Evolutionary conservation across 2,113 vertebrate genomes (phyloP).

Genomic region (Perca fluviatilis): DNA sequence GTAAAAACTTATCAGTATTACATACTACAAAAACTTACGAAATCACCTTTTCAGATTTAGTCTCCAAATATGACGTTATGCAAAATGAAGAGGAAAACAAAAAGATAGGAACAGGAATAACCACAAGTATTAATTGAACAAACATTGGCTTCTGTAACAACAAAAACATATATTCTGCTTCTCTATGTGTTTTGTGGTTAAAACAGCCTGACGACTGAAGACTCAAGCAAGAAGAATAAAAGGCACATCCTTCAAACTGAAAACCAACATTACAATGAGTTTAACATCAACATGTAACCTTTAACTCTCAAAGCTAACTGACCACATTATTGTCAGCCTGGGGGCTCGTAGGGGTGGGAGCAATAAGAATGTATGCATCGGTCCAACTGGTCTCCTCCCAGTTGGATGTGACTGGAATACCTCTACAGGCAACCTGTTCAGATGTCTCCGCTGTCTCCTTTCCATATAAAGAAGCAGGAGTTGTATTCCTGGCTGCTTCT

Average conservation of each 20-base stretch:
- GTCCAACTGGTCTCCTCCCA: neutral
- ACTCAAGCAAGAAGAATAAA: neutral
- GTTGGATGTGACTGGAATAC: neutral
- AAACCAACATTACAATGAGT: neutral
- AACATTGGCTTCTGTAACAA: neutral
- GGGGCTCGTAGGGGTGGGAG: neutral
- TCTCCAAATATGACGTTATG: constrained; percentile 77
- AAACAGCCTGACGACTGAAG: neutral
- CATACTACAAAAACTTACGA: constrained; percentile 52
- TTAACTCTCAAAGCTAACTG: neutral
- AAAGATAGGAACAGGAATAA: constrained; percentile 60
- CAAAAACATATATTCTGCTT: neutral
- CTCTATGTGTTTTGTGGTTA: neutral
- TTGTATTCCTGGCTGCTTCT: neutral
- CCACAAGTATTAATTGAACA: constrained; percentile 54
- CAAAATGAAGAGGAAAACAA: constrained; percentile 68
- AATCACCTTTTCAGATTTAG: constrained; percentile 84
- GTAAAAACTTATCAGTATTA: constrained; percentile 51
- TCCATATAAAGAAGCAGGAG: neutral
- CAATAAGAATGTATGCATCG: neutral
- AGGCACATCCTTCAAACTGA: neutral
- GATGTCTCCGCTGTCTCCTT: neutral
- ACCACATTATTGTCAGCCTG: too few relatives aligned
- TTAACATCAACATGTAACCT: neutral
- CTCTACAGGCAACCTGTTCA: neutral